A percentile compares a stretch with the other conserved stretches of the same genome.
Evolutionary conservation across 2,797 vertebrate genomes (phyloP).

Genomic region (Chrysolophus pictus): DNA sequence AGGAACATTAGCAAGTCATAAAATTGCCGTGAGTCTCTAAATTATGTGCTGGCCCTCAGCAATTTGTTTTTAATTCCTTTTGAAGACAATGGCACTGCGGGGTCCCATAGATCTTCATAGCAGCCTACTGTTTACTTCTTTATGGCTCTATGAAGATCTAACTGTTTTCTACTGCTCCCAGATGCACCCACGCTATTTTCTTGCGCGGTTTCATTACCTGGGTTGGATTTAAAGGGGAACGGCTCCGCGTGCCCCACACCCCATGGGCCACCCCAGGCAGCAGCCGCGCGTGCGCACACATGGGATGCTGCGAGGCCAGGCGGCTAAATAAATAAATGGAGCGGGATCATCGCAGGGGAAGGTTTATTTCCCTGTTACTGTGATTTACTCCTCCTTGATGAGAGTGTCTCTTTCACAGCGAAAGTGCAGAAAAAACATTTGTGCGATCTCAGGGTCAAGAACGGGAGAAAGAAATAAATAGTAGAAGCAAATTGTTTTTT

Average conservation of each 20-base stretch:
- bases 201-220: constrained; percentile 62
- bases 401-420: background rate
- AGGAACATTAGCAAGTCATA: constrained; percentile 99
- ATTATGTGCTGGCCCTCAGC: constrained; percentile 97
- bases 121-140: constrained; percentile 87
- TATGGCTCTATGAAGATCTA: constrained; percentile 80
- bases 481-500: constrained; percentile 13
- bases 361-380: constrained; percentile 65
- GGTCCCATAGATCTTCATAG: constrained; percentile 92
- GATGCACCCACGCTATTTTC: constrained; percentile 72
- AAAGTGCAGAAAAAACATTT: background rate
- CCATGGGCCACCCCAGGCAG: background rate
- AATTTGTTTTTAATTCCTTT: constrained; percentile 99
- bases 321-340: background rate
- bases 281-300: background rate
- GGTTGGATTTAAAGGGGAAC: constrained; percentile 66
- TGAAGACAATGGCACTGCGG: constrained; percentile 93
- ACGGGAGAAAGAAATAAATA: constrained; percentile 16
- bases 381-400: constrained; percentile 70
- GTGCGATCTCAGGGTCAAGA: constrained; percentile 24
- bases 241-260: background rate
- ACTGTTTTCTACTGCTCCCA: constrained; percentile 78
- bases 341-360: constrained; percentile 30
- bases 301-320: background rate
- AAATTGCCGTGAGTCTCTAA: constrained; percentile 99